Percentiles rank a stretch among this genome's conserved stretches.
phyloP scores from a whole-genome alignment of 2,797 vertebrate species.

The Percopsis omiscomaycus region DNA sequence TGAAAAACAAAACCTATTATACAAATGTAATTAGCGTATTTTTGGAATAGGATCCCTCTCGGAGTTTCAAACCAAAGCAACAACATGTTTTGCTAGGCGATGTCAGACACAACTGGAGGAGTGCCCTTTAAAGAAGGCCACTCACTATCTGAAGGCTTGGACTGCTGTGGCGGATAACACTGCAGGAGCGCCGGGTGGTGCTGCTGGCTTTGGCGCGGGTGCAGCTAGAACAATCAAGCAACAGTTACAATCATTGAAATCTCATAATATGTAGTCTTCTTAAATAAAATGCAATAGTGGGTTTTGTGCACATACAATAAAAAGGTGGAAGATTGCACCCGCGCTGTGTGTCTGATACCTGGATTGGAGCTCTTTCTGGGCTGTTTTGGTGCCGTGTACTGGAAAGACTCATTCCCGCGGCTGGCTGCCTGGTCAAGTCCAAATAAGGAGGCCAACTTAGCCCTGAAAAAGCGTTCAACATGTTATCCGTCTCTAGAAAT shows the following conservation, averaged over 20 bases:
- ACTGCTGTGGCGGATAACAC: constrained; percentile 86
- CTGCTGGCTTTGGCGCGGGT: constrained; percentile 70
- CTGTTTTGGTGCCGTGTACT: constrained; percentile 95
- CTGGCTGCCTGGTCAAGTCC: constrained; percentile 83
- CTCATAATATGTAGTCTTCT: neutral
- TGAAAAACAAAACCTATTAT: no score
- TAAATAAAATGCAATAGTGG: neutral
- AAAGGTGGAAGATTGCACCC: no score
- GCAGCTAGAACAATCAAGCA: constrained; percentile 48
- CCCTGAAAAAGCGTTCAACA: constrained; percentile 66
- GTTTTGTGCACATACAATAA: no score
- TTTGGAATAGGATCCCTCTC: neutral
- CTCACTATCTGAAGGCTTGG: constrained; percentile 92
- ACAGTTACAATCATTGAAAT: neutral
- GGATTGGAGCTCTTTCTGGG: constrained; percentile 83
- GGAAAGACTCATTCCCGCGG: constrained; percentile 91
- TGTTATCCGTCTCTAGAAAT: constrained; percentile 1
- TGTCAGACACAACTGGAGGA: no score
- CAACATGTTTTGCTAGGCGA: neutral
- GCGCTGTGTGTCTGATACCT: constrained; percentile 63
- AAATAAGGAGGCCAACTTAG: constrained; percentile 93
- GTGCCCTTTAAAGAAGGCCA: constrained; percentile 18
- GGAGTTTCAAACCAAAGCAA: neutral
- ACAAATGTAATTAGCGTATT: no score
- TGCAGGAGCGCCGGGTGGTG: constrained; percentile 64